Conservation (phyloP, 2,113 vertebrate species). For the Grammomys dolichurus region DNA sequence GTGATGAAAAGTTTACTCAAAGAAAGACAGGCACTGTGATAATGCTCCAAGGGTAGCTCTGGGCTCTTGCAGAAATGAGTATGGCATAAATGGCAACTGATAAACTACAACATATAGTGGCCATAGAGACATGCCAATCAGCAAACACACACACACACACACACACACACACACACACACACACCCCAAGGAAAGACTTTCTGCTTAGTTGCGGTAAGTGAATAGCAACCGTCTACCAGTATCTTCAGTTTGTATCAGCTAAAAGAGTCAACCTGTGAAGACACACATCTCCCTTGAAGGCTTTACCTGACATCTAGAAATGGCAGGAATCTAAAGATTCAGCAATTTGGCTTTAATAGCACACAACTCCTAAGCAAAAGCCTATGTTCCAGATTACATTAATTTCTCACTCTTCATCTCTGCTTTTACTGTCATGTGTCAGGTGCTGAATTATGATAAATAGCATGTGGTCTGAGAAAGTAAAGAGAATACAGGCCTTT, state of each 20-base stretch:
- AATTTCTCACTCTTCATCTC: neutral
- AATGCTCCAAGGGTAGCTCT: neutral
- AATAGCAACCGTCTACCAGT: neutral
- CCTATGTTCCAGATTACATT: accelerated
- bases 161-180: too few relatives aligned
- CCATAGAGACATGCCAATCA: neutral
- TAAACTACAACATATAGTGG: neutral
- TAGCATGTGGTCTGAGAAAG: neutral
- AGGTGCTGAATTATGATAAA: neutral
- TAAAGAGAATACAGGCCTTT: neutral
- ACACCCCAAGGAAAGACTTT: neutral
- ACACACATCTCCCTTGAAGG: neutral
- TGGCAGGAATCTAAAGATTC: neutral
- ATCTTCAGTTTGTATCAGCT: neutral
- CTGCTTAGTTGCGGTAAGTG: neutral
- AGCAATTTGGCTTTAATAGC: neutral
- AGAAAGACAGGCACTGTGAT: neutral
- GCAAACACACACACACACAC: too few relatives aligned
- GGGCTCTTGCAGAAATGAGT: neutral
- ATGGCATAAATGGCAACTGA: neutral
- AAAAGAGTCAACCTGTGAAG: neutral
- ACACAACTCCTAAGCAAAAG: neutral
- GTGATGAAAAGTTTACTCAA: neutral
- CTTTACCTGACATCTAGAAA: neutral
- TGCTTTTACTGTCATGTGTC: neutral